phyloP scores from a whole-genome alignment of 1,140 invertebrate genomes.

The Odontomachus brunneus region DNA sequence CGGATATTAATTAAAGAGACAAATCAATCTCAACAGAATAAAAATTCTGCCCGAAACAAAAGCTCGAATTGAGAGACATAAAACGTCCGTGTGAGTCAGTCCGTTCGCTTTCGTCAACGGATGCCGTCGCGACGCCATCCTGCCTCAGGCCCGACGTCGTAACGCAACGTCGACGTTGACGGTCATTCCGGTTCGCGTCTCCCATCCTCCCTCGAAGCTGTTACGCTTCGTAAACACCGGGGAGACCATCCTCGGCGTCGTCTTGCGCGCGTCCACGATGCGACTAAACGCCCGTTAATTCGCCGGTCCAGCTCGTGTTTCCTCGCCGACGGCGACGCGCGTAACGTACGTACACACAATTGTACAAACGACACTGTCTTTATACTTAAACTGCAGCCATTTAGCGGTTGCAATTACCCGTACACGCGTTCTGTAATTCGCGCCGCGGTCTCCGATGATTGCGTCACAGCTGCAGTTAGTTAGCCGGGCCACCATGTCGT shows the following conservation, averaged over 20 bases:
- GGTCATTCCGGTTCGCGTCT: constrained; percentile 8
- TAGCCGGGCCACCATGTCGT: too few species aligned
- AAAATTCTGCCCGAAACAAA: too few species aligned
- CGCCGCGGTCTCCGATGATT: not conserved
- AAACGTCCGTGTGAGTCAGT: too few species aligned
- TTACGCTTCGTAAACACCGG: constrained; percentile 29
- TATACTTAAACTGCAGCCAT: constrained; percentile 36
- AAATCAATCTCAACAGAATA: too few species aligned
- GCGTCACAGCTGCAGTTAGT: not conserved
- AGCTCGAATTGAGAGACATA: too few species aligned
- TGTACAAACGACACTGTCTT: constrained; percentile 9
- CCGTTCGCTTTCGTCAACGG: constrained; percentile 38
- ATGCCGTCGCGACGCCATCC: not conserved
- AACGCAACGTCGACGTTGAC: constrained; percentile 17
- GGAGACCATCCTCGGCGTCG: not conserved
- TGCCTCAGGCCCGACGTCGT: not conserved
- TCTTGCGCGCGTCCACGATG: constrained; percentile 25
- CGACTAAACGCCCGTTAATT: constrained; percentile 42
- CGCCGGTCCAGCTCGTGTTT: not conserved
- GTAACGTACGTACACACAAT: too few species aligned
- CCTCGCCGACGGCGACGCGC: not conserved
- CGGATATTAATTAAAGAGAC: too few species aligned
- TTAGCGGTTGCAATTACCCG: not conserved
- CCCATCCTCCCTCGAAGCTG: not conserved
- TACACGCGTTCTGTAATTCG: not conserved